These are phyloP conservation scores for Labeo calbasu DNA, from an alignment of 2,797 vertebrate genomes.

Conservation along the genomic window DNA sequence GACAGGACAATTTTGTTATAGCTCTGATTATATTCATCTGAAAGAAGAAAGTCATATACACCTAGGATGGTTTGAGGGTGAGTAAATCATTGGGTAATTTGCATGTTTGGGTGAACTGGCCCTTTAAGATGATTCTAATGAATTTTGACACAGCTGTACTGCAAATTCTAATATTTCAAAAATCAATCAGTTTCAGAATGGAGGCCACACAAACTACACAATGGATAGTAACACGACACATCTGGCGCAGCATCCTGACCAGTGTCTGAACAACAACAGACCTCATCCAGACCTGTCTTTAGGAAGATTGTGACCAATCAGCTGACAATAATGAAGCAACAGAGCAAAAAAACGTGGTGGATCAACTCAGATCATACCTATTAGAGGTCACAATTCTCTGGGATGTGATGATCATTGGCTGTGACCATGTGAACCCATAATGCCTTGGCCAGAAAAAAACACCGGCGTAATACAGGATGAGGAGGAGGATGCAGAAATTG, in stretches of 20 bases:
- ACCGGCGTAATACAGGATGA: not conserved
- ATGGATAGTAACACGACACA: conserved; percentile 67
- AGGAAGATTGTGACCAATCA: not conserved
- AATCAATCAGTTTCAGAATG: conserved; percentile 74
- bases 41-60: too few relatives aligned
- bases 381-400: not conserved
- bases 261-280: conserved; percentile 24
- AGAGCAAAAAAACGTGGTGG: not conserved
- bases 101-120: too few relatives aligned
- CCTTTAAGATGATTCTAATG: not conserved
- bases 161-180: not conserved
- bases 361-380: not conserved
- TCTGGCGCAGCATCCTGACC: conserved; percentile 64
- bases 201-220: conserved; percentile 69
- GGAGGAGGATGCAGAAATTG: not conserved
- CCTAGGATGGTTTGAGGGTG: too few relatives aligned
- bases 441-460: not conserved
- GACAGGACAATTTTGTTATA: too few relatives aligned
- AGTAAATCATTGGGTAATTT: too few relatives aligned
- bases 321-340: not conserved
- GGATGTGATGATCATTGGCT: not conserved
- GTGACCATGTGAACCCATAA: not conserved
- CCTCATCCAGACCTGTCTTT: conserved; percentile 1
- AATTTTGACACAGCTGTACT: not conserved
- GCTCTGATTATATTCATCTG: too few relatives aligned